Conservation (phyloP, 2,888 invertebrate genomes). For the Dione juno region DNA sequence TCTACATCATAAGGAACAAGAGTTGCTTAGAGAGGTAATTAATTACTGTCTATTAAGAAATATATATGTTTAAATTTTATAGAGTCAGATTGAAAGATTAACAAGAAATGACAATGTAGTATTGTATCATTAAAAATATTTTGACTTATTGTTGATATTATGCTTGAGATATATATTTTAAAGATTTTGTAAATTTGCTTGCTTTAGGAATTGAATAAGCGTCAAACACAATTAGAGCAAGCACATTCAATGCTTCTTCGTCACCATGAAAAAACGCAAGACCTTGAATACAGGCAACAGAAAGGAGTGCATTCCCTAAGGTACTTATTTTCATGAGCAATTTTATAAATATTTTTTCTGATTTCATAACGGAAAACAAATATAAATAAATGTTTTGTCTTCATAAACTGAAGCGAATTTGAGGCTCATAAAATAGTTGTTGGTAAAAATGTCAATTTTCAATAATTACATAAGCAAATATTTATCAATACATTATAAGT, state of each 20-base stretch:
- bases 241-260: slow-evolving; percentile 96
- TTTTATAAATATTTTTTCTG: too few relatives aligned
- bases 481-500: too few relatives aligned
- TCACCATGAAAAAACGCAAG: slow-evolving; percentile 98
- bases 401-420: too few relatives aligned
- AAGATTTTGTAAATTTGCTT: background rate
- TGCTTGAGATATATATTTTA: background rate
- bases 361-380: too few relatives aligned
- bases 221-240: slow-evolving; percentile 97
- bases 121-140: background rate
- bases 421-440: too few relatives aligned
- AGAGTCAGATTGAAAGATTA: background rate
- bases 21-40: slow-evolving; percentile 92
- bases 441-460: too few relatives aligned
- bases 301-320: slow-evolving; percentile 96
- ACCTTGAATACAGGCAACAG: slow-evolving; percentile 97
- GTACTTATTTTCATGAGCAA: slow-evolving; percentile 66
- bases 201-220: slow-evolving; percentile 93
- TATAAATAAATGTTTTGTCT: too few relatives aligned
- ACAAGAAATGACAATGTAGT: background rate
- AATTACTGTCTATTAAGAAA: background rate
- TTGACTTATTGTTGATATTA: background rate
- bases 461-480: too few relatives aligned
- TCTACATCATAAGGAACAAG: slow-evolving; percentile 94
- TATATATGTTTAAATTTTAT: too few relatives aligned